Evolutionary conservation across 2,888 invertebrate genomes (phyloP).

Genomic region (Hemicrepidius hirtus): DNA sequence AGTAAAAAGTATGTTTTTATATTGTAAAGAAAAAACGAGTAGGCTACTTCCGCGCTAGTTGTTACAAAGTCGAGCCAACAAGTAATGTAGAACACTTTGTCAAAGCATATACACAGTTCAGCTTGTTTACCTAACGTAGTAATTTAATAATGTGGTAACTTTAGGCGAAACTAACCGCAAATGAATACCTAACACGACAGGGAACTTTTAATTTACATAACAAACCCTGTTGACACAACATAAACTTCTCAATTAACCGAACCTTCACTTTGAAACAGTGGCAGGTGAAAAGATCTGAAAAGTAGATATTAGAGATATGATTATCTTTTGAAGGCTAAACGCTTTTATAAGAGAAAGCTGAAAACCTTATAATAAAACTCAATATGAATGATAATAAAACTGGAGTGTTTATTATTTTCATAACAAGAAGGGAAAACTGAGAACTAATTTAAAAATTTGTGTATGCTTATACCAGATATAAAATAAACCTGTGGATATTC

Average conservation of each 20-base stretch:
- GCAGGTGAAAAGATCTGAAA: neutral
- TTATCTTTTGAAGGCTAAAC: neutral
- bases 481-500: constrained; percentile 31
- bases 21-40: no score
- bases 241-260: constrained; percentile 19
- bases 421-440: neutral
- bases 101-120: neutral
- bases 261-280: neutral
- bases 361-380: neutral
- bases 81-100: no score
- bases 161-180: constrained; percentile 23
- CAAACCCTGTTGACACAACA: constrained; percentile 13
- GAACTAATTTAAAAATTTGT: constrained; percentile 26
- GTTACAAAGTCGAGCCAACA: no score
- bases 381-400: neutral
- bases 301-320: neutral
- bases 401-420: constrained; percentile 18
- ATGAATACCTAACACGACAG: constrained; percentile 20
- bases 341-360: neutral
- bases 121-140: constrained; percentile 10
- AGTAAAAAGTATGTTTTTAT: no score
- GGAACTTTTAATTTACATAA: constrained; percentile 17
- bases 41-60: no score
- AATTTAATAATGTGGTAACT: constrained; percentile 22
- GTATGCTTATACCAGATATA: constrained; percentile 27